Conservation (phyloP, 2,113 vertebrate species). For the Otocyon megalotis region DNA sequence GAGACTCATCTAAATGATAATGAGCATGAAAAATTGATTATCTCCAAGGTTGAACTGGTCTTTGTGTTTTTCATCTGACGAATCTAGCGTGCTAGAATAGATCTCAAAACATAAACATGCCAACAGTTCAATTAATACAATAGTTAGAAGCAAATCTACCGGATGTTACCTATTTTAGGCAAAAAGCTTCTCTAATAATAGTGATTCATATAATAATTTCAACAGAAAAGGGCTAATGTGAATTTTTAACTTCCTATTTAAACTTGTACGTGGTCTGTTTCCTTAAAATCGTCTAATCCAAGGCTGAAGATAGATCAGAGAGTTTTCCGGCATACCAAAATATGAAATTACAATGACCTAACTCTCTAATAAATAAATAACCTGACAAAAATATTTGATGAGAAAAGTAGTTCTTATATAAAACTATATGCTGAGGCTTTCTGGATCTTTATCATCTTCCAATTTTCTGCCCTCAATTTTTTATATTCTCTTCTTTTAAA, state of each 20-base stretch:
- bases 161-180: constrained; percentile 47
- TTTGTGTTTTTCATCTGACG: constrained; percentile 62
- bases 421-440: background rate
- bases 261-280: background rate
- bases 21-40: constrained; percentile 83
- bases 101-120: constrained; percentile 68
- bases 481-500: constrained; percentile 33
- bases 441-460: background rate
- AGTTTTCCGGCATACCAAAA: constrained; percentile 45
- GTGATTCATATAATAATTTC: constrained; percentile 45
- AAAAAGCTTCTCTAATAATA: constrained; percentile 44
- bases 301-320: background rate
- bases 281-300: constrained; percentile 26
- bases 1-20: constrained; percentile 83
- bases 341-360: background rate
- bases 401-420: constrained; percentile 12
- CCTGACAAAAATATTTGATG: constrained; percentile 3
- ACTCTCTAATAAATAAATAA: constrained; percentile 33
- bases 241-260: constrained; percentile 63
- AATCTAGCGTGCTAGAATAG: constrained; percentile 60
- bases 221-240: constrained; percentile 25
- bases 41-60: constrained; percentile 70
- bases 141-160: constrained; percentile 29
- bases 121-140: constrained; percentile 70
- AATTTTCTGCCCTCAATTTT: constrained; percentile 44